A percentile compares a stretch with the other conserved stretches of the same genome.
Conservation (phyloP, 2,113 vertebrate genomes). For the Pseudopodoces humilis region DNA sequence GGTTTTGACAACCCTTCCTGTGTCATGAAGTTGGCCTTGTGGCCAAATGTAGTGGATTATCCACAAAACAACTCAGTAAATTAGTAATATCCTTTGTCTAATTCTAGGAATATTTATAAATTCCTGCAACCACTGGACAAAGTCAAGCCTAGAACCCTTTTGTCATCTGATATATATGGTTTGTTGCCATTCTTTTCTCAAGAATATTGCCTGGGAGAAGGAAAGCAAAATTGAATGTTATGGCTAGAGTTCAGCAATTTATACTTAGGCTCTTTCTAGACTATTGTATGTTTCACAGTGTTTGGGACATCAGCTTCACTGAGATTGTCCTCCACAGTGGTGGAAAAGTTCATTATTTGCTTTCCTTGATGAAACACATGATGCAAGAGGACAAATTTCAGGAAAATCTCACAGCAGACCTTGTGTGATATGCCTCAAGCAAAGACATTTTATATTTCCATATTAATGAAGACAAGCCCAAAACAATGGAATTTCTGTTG, state of each 20-base stretch:
- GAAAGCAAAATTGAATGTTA: background rate
- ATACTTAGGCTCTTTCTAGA: background rate
- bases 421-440: background rate
- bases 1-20: background rate
- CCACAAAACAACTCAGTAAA: background rate
- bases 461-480: background rate
- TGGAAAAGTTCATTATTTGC: background rate
- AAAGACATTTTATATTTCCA: background rate
- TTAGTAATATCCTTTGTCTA: background rate
- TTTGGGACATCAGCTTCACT: background rate
- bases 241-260: background rate
- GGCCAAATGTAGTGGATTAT: background rate
- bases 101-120: background rate
- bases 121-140: background rate
- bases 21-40: background rate
- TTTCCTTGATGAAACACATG: background rate
- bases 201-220: background rate
- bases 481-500: background rate
- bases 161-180: background rate
- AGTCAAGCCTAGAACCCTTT: background rate
- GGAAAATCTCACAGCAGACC: background rate
- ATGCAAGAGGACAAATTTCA: background rate
- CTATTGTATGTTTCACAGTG: background rate
- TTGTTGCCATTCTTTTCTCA: background rate
- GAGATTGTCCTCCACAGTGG: background rate